phyloP scores from a whole-genome alignment of 2,113 vertebrate genomes.

The Vimba vimba region DNA sequence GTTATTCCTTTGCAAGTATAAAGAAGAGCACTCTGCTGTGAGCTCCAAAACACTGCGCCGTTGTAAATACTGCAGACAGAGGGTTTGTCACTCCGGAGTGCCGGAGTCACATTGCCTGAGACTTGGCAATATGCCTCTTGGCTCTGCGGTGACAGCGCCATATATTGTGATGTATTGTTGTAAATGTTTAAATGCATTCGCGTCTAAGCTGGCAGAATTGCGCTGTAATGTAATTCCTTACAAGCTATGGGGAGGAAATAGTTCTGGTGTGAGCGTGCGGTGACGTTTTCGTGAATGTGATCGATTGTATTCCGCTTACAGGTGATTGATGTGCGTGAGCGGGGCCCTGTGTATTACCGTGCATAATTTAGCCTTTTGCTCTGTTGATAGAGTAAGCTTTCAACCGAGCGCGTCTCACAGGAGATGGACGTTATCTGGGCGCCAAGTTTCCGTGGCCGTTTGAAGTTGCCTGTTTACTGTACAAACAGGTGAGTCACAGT shows the following conservation, averaged over 20 bases:
- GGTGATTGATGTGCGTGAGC: constrained; percentile 57
- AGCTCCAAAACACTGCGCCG: constrained; percentile 18
- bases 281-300: constrained; percentile 30
- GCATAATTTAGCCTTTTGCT: constrained; percentile 70
- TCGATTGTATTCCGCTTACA: constrained; percentile 53
- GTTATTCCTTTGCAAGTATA: constrained; percentile 69
- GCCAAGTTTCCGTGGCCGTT: constrained; percentile 11
- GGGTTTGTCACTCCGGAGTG: constrained; percentile 73
- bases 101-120: constrained; percentile 64
- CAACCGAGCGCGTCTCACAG: constrained; percentile 50
- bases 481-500: constrained; percentile 34
- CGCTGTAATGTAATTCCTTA: constrained; percentile 66
- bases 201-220: constrained; percentile 62
- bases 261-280: constrained; percentile 21
- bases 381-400: constrained; percentile 71
- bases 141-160: constrained; percentile 65
- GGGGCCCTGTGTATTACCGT: constrained; percentile 53
- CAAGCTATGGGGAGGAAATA: constrained; percentile 52
- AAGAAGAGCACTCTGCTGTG: constrained; percentile 73
- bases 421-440: constrained; percentile 61
- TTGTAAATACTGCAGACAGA: constrained; percentile 77
- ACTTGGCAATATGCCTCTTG: constrained; percentile 67
- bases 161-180: constrained; percentile 71
- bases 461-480: constrained; percentile 21
- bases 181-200: constrained; percentile 77